A percentile compares a stretch with the other conserved stretches of the same genome.
Conservation (phyloP, 2,797 vertebrate species). For the Sebastes iracundus region DNA sequence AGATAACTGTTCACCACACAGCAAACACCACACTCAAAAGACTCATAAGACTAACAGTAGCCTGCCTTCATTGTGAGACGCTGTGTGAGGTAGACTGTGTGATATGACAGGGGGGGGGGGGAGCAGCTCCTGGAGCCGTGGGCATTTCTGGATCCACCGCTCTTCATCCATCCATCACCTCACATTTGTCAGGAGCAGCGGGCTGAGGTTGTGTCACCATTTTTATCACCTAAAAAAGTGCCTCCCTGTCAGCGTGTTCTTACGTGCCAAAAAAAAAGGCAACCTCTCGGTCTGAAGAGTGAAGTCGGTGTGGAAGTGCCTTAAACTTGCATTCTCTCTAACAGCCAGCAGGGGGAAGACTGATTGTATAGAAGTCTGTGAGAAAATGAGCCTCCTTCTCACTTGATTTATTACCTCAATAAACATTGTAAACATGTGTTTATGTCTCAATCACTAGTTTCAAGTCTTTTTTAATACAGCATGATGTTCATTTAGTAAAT, state of each 20-base stretch:
- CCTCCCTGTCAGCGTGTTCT: neutral
- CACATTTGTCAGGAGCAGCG: neutral
- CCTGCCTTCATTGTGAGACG: neutral
- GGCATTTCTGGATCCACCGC: neutral
- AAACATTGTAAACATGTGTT: no score
- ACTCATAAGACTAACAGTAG: neutral
- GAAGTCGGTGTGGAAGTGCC: neutral
- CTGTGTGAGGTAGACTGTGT: neutral
- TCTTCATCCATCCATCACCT: neutral
- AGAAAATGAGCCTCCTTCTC: no score
- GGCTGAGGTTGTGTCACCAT: neutral
- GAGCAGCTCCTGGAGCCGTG: neutral
- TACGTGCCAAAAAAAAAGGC: neutral
- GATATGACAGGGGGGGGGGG: neutral
- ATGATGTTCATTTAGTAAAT: no score
- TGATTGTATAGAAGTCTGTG: no score
- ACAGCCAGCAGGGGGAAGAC: no score
- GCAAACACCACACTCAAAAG: no score
- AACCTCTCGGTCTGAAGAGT: neutral
- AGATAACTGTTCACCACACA: neutral
- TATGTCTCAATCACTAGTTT: no score
- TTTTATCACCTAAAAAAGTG: neutral
- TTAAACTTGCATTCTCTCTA: neutral
- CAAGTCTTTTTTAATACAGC: no score
- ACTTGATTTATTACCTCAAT: no score